Conservation (phyloP, 2,888 invertebrate genomes). For the Linnaemya tessellans region DNA sequence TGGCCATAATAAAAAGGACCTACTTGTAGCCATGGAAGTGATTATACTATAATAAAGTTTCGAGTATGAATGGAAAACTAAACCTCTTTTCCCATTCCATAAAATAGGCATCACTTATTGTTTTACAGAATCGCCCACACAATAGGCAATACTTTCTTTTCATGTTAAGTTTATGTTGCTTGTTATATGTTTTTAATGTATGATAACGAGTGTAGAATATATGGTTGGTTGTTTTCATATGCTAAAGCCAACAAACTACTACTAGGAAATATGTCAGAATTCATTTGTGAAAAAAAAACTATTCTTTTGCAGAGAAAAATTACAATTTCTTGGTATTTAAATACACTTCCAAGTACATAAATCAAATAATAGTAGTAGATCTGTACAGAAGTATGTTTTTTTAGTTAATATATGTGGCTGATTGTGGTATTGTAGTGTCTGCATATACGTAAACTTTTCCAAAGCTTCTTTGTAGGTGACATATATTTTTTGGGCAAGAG, state of each 20-base stretch:
- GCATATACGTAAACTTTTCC: not conserved
- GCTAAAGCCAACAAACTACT: conserved; percentile 14
- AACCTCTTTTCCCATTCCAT: conserved; percentile 18
- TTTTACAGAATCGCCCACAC: conserved; percentile 23
- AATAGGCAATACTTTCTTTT: conserved; percentile 46
- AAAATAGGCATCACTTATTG: conserved; percentile 65
- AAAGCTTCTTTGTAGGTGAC: conserved; percentile 59
- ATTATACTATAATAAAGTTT: conserved; percentile 63
- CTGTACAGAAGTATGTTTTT: not conserved
- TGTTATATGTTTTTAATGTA: conserved; percentile 42
- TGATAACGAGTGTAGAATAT: conserved; percentile 25
- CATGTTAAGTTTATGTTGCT: conserved; percentile 12
- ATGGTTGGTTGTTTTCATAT: conserved; percentile 37
- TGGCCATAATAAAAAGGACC: conserved; percentile 5
- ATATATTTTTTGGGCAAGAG: conserved; percentile 49
- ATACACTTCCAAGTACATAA: conserved; percentile 12
- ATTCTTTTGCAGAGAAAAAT: conserved; percentile 41
- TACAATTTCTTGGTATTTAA: conserved; percentile 40
- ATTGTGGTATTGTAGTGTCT: not conserved
- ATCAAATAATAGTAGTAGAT: conserved; percentile 3
- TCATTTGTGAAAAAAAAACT: conserved; percentile 17
- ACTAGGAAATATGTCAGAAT: conserved; percentile 48
- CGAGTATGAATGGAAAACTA: conserved; percentile 12
- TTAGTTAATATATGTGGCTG: conserved; percentile 7
- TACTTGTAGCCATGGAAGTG: conserved; percentile 53